These are phyloP conservation scores for Myiozetetes cayanensis DNA, from an alignment of 2,113 vertebrate genomes.

Conservation along the genomic window DNA sequence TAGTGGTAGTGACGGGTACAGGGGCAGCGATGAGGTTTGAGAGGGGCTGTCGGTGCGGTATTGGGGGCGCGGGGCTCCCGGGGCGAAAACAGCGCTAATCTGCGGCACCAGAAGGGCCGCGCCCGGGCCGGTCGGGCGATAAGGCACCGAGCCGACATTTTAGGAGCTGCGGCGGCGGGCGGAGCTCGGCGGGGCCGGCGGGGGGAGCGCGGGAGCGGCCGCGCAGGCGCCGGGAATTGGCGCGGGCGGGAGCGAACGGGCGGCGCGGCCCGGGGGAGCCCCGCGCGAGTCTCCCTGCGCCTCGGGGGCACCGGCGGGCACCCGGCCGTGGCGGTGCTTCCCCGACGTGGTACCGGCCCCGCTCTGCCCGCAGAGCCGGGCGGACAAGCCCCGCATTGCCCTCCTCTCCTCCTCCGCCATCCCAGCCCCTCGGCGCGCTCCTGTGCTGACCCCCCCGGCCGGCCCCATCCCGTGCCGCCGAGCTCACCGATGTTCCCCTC, in stretches of 20 bases:
- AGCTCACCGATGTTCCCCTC: constrained; percentile 87
- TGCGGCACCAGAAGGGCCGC: neutral
- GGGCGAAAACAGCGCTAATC: neutral
- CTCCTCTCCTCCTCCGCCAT: no score
- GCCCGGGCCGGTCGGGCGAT: neutral
- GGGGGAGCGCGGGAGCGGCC: accelerated
- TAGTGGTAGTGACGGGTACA: accelerated
- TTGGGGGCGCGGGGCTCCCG: no score
- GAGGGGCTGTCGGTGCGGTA: no score
- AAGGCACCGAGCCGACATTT: constrained; percentile 23
- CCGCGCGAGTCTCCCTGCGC: neutral
- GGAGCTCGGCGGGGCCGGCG: neutral
- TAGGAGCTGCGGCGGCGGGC: neutral
- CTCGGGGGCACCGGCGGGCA: neutral
- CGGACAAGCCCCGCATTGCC: neutral
- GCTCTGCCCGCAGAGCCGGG: no score
- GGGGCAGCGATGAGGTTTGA: no score
- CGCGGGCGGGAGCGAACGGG: neutral
- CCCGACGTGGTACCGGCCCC: no score
- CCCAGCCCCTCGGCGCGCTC: no score
- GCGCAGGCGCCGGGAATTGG: neutral
- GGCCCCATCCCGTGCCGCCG: neutral
- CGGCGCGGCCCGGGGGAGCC: accelerated
- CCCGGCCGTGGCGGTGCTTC: no score
- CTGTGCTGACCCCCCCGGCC: no score